Percentiles rank a stretch among this genome's conserved stretches.
phyloP scores from a whole-genome alignment of 2,888 invertebrate species.

The Cephus pulcher region DNA sequence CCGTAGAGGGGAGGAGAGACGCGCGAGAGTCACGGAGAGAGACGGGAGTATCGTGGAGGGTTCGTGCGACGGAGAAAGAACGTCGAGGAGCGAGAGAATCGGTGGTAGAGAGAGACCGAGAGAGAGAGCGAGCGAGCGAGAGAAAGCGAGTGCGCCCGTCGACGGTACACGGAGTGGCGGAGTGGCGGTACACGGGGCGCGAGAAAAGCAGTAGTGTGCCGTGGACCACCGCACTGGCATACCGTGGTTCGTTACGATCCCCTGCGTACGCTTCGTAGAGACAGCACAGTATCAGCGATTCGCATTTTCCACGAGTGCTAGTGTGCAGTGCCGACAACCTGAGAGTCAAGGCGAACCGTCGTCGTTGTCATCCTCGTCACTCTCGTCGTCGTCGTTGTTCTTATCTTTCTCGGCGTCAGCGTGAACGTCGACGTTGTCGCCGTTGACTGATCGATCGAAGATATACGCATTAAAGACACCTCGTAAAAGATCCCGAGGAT shows the following conservation, averaged over 20 bases:
- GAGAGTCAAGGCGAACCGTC: constrained; percentile 18
- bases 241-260: constrained; percentile 65
- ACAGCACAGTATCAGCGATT: constrained; percentile 42
- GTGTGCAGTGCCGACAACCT: constrained; percentile 53
- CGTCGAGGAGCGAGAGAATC: constrained; percentile 64
- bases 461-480: not conserved
- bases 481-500: not conserved
- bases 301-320: constrained; percentile 59
- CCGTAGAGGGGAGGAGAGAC: constrained; percentile 24
- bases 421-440: not conserved
- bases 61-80: constrained; percentile 31
- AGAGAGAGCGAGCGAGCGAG: constrained; percentile 45
- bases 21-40: constrained; percentile 24
- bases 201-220: constrained; percentile 77
- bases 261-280: constrained; percentile 47
- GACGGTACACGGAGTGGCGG: constrained; percentile 73
- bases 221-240: constrained; percentile 72
- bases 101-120: constrained; percentile 27
- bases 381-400: not conserved
- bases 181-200: constrained; percentile 69
- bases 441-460: not conserved
- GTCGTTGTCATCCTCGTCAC: not conserved
- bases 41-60: constrained; percentile 28
- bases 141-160: constrained; percentile 70
- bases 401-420: not conserved